A percentile compares a stretch with the other conserved stretches of the same genome.
Evolutionary conservation across 1,140 invertebrate genomes (phyloP).

Genomic region (Diuraphis noxia): DNA sequence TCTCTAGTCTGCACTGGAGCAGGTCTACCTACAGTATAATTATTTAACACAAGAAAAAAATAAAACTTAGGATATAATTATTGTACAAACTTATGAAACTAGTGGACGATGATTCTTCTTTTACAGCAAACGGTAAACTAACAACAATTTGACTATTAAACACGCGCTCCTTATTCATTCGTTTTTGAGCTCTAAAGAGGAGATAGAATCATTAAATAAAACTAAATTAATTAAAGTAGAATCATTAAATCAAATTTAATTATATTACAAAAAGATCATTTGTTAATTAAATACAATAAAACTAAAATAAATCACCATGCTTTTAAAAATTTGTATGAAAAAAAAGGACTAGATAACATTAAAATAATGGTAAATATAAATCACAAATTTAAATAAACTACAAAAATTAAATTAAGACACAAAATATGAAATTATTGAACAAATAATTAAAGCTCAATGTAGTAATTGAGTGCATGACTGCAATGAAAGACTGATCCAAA

Average conservation of each 20-base stretch:
- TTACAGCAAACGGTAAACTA: conserved; percentile 55
- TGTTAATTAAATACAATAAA: neutral
- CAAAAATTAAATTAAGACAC: conserved; percentile 43
- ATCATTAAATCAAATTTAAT: conserved; percentile 20
- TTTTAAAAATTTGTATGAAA: neutral
- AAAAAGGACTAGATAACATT: neutral
- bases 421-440: conserved; percentile 48
- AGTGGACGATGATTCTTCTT: conserved; percentile 42
- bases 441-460: conserved; percentile 26
- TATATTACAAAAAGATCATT: neutral
- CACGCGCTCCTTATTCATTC: conserved; percentile 83
- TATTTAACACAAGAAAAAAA: neutral
- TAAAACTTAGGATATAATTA: neutral
- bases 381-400: conserved; percentile 51
- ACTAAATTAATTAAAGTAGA: neutral
- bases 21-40: conserved; percentile 26
- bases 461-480: conserved; percentile 48
- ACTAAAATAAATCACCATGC: neutral
- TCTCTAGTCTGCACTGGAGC: conserved; percentile 40
- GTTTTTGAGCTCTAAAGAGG: conserved; percentile 73
- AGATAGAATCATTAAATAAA: conserved; percentile 32
- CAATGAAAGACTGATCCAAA: conserved; percentile 8
- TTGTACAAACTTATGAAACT: conserved; percentile 31
- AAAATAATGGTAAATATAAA: conserved; percentile 28
- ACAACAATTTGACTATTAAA: conserved; percentile 64